A percentile compares a stretch with the other conserved stretches of the same genome.
phyloP scores from a whole-genome alignment of 2,797 vertebrate genomes.

The Lagothrix lagotricha region DNA sequence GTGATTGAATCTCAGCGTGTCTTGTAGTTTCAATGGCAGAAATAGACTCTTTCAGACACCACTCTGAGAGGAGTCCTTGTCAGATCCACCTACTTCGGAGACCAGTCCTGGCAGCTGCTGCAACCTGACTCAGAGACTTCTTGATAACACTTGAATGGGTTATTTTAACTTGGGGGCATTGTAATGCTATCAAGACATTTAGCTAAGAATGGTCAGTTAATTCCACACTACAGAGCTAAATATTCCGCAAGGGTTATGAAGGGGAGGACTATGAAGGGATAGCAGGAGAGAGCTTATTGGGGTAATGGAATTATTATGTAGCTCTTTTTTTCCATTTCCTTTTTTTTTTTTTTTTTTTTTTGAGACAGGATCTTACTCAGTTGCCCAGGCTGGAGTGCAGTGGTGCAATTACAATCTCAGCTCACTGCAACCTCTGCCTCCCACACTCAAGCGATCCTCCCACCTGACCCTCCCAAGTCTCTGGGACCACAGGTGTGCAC shows the following conservation, averaged over 20 bases:
- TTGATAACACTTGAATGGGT: constrained; percentile 22
- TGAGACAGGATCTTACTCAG: neutral
- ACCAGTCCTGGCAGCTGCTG: neutral
- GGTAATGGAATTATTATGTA: neutral
- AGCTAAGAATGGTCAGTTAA: constrained; percentile 44
- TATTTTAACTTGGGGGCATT: constrained; percentile 9
- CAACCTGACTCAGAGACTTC: neutral
- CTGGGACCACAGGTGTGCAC: neutral
- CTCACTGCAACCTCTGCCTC: neutral
- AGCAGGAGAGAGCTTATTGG: neutral
- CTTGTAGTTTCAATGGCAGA: neutral
- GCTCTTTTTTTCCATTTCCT: neutral
- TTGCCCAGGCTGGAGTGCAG: neutral
- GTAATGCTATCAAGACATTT: constrained; percentile 17
- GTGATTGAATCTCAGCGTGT: neutral
- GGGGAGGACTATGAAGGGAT: neutral
- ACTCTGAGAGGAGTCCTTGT: neutral
- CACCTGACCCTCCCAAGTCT: neutral
- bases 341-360: neutral
- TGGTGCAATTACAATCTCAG: neutral
- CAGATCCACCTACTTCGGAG: neutral
- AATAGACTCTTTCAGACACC: neutral
- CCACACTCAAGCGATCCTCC: neutral
- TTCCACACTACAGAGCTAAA: constrained; percentile 11
- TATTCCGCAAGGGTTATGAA: neutral